Evolutionary conservation across 2,888 invertebrate genomes (phyloP).

Genomic region (Volucella zonaria): DNA sequence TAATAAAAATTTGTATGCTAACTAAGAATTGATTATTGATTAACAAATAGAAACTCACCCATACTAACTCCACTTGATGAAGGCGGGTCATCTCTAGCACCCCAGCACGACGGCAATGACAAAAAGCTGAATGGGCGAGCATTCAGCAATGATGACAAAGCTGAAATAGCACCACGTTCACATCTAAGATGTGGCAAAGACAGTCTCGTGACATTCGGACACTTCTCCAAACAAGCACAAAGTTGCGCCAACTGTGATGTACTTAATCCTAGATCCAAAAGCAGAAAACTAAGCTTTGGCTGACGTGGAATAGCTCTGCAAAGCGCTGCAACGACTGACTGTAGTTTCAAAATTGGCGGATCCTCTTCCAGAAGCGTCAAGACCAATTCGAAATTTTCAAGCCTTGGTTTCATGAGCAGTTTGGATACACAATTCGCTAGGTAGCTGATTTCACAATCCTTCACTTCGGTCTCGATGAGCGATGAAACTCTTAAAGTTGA

Average conservation of each 20-base stretch:
- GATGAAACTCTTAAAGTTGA: constrained; percentile 83
- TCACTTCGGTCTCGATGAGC: constrained; percentile 84
- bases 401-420: constrained; percentile 83
- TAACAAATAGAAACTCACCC: constrained; percentile 79
- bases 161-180: constrained; percentile 84
- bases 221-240: constrained; percentile 83
- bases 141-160: constrained; percentile 83
- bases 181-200: constrained; percentile 84
- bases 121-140: constrained; percentile 83
- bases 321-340: constrained; percentile 84
- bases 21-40: constrained; percentile 2
- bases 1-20: neutral
- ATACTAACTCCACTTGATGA: constrained; percentile 84
- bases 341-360: constrained; percentile 83
- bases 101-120: constrained; percentile 84
- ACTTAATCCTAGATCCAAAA: constrained; percentile 84
- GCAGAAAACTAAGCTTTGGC: constrained; percentile 82
- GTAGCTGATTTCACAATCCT: constrained; percentile 83
- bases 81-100: constrained; percentile 83
- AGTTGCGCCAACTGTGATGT: constrained; percentile 84
- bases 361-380: constrained; percentile 84
- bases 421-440: constrained; percentile 83
- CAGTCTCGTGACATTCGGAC: constrained; percentile 83
- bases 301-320: constrained; percentile 79
- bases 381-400: constrained; percentile 84